A percentile compares a stretch with the other conserved stretches of the same genome.
Conservation (phyloP, 2,888 invertebrate species). For the Coenonympha glycerion region DNA sequence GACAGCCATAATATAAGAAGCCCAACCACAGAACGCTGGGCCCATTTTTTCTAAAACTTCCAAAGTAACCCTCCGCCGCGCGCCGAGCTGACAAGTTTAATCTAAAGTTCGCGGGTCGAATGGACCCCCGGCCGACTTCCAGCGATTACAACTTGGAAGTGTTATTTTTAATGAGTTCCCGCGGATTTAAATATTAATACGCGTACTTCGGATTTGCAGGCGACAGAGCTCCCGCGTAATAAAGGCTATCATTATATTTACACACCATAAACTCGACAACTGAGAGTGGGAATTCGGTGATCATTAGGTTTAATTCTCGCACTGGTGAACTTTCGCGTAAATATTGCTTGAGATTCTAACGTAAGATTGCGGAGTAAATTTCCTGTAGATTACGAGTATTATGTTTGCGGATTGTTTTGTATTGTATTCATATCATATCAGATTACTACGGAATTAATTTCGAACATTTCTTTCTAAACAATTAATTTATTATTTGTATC, state of each 20-base stretch:
- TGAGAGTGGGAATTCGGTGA: slow-evolving; percentile 7
- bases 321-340: neutral
- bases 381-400: too few relatives aligned
- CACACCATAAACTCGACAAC: slow-evolving; percentile 15
- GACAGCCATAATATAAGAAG: neutral
- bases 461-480: too few relatives aligned
- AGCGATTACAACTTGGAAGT: slow-evolving; percentile 65
- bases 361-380: too few relatives aligned
- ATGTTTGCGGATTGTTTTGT: too few relatives aligned
- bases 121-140: slow-evolving; percentile 47
- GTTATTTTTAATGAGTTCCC: slow-evolving; percentile 70
- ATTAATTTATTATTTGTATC: too few relatives aligned
- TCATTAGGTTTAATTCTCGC: slow-evolving; percentile 1
- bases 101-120: slow-evolving; percentile 61
- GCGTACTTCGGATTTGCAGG: slow-evolving; percentile 41
- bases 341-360: neutral
- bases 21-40: slow-evolving; percentile 1
- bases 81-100: slow-evolving; percentile 62
- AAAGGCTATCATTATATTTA: slow-evolving; percentile 25
- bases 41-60: slow-evolving; percentile 32
- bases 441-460: too few relatives aligned
- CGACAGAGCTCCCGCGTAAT: slow-evolving; percentile 25
- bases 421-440: too few relatives aligned
- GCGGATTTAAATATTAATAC: slow-evolving; percentile 56
- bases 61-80: slow-evolving; percentile 32